Evolutionary conservation across 1,140 invertebrate species (phyloP), one percentile per base, ranked within the genome.

Genomic region (Maniola jurtina): DNA sequence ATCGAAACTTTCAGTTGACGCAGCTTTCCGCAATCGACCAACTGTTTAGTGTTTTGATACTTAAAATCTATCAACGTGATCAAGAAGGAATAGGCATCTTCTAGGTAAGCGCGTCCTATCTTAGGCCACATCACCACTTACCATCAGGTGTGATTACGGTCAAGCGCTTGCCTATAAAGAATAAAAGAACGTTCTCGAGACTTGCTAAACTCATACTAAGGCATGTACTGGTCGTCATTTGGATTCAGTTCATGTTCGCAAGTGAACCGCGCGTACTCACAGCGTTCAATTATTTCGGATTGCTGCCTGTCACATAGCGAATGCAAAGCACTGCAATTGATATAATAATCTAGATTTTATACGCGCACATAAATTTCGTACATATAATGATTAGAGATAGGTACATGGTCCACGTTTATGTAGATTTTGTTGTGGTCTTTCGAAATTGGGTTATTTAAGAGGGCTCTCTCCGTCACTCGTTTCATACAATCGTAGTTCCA

Each of bases 221-320:
- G 11, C n/a, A 42, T 42, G 13, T 42, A 9, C 52, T 9, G 6
- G 9, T 35, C 52, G 52, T 76, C 74, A 76, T 76, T 79, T 70
- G 68, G 62, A 76, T 73, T 73, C 76, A 48, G 38, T 56, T 66
- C 71, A 69, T 61, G 71, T 73, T 63, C 66, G 61, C 69, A 61
- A 71, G 61, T 70, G 67, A 62, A 56, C 68, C 61, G 67, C 65
- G 42, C 71, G 67, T 59, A 57, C 58, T 52, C 67, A 64, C 60
- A 56, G 57, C 66, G 64, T 55, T 71, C 77, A 79, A 82, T 80
- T 79, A 82, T 82, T 79, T 77, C 61, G 72, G 72, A 78, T 76
- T 62, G 72, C 75, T 62, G 72, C 54, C 75, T 70, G 77, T 79
- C 79, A 76, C 72, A n/a, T n/a, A 42, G 70, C 55, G 66, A 68